A percentile compares a stretch with the other conserved stretches of the same genome.
These are phyloP conservation scores for Momotus momota DNA, from an alignment of 2,797 vertebrate species.

Conservation along the genomic window DNA sequence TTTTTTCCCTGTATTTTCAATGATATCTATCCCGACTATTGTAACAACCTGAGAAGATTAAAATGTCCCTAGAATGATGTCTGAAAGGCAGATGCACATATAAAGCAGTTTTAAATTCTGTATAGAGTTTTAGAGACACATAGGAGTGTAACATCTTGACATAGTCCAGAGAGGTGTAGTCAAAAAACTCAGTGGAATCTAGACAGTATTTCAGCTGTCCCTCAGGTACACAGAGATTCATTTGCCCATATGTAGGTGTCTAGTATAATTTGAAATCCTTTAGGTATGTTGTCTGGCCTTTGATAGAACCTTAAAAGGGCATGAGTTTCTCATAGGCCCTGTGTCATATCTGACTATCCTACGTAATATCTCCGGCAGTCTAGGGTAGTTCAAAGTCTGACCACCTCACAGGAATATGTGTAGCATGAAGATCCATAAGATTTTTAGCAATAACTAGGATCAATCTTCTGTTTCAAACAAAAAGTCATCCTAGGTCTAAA, in stretches of 20 bases:
- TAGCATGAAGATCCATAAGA: neutral
- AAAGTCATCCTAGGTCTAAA: neutral
- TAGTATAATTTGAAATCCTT: neutral
- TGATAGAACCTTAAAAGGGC: neutral
- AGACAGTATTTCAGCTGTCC: neutral
- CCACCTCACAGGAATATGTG: neutral
- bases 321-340: neutral
- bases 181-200: neutral
- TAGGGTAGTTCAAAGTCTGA: neutral
- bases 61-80: neutral
- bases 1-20: neutral
- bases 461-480: neutral
- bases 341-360: neutral
- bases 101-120: neutral
- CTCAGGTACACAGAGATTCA: neutral
- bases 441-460: fast-evolving
- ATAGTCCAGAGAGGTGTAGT: neutral
- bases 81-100: neutral
- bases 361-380: neutral
- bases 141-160: neutral
- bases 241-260: neutral
- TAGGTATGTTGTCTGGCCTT: neutral
- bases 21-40: neutral
- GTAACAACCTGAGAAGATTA: neutral
- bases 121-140: neutral